These are phyloP conservation scores for Sesia apiformis DNA, from an alignment of 2,888 invertebrate genomes.

Conservation along the genomic window DNA sequence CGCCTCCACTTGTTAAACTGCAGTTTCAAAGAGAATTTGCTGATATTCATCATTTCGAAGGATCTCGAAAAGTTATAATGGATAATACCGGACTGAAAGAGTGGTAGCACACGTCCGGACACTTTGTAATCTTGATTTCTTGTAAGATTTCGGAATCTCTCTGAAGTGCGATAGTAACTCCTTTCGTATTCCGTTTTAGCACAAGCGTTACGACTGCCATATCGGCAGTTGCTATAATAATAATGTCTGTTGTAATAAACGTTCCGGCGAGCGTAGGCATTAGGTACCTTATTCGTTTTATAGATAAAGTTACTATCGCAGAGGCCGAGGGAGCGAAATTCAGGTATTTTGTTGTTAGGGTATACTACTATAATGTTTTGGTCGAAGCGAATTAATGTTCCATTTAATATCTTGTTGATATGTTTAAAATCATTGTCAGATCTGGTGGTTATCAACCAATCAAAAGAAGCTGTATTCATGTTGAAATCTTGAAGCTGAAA, in stretches of 20 bases:
- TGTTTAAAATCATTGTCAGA: slow-evolving; percentile 33
- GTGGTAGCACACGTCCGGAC: slow-evolving; percentile 22
- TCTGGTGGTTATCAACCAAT: slow-evolving; percentile 46
- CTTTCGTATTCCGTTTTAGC: slow-evolving; percentile 30
- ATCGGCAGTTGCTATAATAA: slow-evolving; percentile 7
- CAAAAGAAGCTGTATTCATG: slow-evolving; percentile 46
- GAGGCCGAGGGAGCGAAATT: slow-evolving; percentile 15
- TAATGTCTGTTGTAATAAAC: slow-evolving; percentile 1
- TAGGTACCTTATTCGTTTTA: slow-evolving; percentile 11
- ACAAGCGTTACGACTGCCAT: slow-evolving; percentile 11
- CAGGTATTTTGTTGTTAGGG: slow-evolving; percentile 13
- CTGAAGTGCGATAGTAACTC: slow-evolving; percentile 40
- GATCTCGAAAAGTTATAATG: slow-evolving; percentile 38
- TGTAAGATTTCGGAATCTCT: slow-evolving; percentile 39
- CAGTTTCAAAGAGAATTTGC: slow-evolving; percentile 26
- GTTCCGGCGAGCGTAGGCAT: slow-evolving; percentile 1
- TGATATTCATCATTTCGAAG: slow-evolving; percentile 44
- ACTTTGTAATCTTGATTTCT: slow-evolving; percentile 31
- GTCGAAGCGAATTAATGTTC: slow-evolving; percentile 48
- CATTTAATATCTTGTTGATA: slow-evolving; percentile 43
- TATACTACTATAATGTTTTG: slow-evolving; percentile 48
- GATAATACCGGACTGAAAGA: slow-evolving; percentile 36
- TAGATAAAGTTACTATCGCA: slow-evolving; percentile 45
- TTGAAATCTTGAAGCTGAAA: slow-evolving; percentile 41
- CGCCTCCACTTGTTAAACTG: slow-evolving; percentile 19